A percentile compares a stretch with the other conserved stretches of the same genome.
These are phyloP conservation scores for Taenaris catops DNA, from an alignment of 2,888 invertebrate species.

Conservation along the genomic window DNA sequence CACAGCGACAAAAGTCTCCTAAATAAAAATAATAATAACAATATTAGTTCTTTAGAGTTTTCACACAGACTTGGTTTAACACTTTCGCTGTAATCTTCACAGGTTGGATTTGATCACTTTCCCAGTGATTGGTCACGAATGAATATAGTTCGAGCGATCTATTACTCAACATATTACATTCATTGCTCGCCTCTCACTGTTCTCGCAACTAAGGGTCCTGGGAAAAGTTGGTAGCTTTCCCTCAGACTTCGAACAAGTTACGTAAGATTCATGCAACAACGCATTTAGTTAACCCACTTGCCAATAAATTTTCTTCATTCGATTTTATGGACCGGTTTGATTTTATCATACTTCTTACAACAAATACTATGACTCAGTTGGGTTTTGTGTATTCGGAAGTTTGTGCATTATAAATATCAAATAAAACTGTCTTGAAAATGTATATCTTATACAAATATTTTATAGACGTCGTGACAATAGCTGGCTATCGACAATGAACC, in stretches of 20 bases:
- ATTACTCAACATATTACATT: constrained; percentile 1
- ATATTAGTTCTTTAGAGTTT: too few species aligned
- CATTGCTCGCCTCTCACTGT: constrained; percentile 1
- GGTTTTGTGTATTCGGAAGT: too few species aligned
- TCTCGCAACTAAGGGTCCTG: constrained; percentile 11
- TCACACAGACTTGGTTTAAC: too few species aligned
- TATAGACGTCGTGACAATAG: not conserved
- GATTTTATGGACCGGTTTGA: constrained; percentile 11
- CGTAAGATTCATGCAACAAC: constrained; percentile 14
- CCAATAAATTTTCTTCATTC: constrained; percentile 9
- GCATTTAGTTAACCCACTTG: constrained; percentile 19
- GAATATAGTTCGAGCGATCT: not conserved
- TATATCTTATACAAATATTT: too few species aligned
- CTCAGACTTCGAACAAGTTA: constrained; percentile 8
- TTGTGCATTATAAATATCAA: too few species aligned
- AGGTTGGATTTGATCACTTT: constrained; percentile 1
- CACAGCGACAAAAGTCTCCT: too few species aligned
- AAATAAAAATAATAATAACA: too few species aligned
- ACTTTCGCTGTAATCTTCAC: not conserved
- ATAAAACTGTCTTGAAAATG: too few species aligned
- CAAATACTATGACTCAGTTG: too few species aligned
- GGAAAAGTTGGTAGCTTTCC: constrained; percentile 13
- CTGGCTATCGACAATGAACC: too few species aligned
- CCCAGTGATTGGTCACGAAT: constrained; percentile 4
- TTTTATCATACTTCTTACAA: constrained; percentile 14